phyloP scores from a whole-genome alignment of 2,797 vertebrate genomes.

The Diglossa cyanea region DNA sequence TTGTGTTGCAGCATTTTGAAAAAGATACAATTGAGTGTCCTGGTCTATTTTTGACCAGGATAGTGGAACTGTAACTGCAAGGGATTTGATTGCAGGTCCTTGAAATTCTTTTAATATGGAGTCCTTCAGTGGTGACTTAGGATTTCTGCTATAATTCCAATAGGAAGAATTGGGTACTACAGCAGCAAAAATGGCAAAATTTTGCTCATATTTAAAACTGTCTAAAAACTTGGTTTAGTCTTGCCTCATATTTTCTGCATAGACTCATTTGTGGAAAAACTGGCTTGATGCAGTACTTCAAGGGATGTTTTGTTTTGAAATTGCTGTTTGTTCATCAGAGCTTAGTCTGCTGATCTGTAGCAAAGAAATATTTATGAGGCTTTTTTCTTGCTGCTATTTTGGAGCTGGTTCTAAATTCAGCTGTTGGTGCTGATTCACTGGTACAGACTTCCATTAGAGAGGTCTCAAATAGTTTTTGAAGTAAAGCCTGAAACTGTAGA shows the following conservation, averaged over 20 bases:
- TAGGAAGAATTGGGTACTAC: not conserved
- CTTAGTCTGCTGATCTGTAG: constrained; percentile 11
- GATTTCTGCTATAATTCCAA: not conserved
- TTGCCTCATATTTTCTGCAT: not conserved
- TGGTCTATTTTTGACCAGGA: constrained; percentile 2
- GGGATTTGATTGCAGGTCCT: not conserved
- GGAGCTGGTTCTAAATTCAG: constrained; percentile 14
- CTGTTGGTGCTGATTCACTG: not conserved
- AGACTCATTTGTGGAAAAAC: not conserved
- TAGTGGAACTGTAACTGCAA: not conserved
- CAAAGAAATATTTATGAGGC: constrained; percentile 12
- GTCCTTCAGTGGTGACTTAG: not conserved
- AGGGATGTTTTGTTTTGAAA: not conserved
- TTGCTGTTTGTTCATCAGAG: not conserved
- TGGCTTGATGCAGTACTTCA: not conserved
- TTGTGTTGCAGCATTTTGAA: not conserved
- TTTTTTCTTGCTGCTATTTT: constrained; percentile 28
- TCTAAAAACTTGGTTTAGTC: not conserved
- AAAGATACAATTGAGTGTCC: not conserved
- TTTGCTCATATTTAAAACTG: not conserved
- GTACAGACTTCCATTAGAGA: not conserved
- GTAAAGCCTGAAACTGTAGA: not conserved
- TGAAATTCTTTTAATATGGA: not conserved
- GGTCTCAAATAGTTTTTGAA: not conserved
- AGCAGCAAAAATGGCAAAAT: not conserved